Conservation (phyloP, 2,113 vertebrate genomes). For the Emydura subglobosa region DNA sequence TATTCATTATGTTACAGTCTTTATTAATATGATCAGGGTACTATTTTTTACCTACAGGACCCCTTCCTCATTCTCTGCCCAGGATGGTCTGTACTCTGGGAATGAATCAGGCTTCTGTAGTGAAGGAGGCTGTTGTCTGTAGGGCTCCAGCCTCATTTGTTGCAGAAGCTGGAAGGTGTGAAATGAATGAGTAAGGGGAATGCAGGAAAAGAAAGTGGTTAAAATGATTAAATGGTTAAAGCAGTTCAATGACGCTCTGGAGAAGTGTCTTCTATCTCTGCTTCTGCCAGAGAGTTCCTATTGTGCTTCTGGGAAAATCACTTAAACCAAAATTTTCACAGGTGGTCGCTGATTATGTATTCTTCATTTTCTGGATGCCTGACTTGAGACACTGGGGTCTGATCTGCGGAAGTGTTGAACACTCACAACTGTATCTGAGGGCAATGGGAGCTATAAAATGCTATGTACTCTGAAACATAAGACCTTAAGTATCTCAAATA, state of each 20-base stretch:
- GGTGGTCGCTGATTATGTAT: background rate
- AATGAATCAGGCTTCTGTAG: background rate
- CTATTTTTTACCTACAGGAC: background rate
- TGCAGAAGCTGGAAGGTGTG: background rate
- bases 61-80: background rate
- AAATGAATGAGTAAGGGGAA: background rate
- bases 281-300: background rate
- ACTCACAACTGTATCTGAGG: background rate
- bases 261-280: background rate
- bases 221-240: background rate
- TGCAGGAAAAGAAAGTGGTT: background rate
- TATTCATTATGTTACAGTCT: background rate
- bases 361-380: background rate
- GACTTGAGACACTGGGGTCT: background rate
- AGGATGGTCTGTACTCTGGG: background rate
- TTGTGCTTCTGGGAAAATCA: background rate
- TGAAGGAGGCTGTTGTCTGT: background rate
- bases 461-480: background rate
- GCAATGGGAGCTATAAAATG: background rate
- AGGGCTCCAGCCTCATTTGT: background rate
- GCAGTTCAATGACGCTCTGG: accelerated
- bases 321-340: background rate
- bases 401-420: background rate
- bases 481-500: background rate
- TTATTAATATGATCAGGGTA: accelerated